These are phyloP conservation scores for Bucorvus abyssinicus DNA, from an alignment of 2,797 vertebrate genomes.

Conservation along the genomic window DNA sequence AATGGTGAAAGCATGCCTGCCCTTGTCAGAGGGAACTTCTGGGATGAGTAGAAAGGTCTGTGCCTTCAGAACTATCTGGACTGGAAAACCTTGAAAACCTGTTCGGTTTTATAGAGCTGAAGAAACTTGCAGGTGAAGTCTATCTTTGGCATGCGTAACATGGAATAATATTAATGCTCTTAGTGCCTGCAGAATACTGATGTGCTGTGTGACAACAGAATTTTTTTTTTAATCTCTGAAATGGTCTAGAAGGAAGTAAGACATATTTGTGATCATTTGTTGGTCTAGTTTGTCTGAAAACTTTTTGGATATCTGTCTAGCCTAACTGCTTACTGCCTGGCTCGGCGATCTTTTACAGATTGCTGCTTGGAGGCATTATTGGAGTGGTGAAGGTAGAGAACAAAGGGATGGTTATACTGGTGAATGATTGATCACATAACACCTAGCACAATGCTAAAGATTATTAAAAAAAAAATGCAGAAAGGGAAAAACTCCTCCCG, in stretches of 20 bases:
- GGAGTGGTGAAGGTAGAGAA: not conserved
- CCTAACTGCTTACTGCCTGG: not conserved
- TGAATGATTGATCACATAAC: not conserved
- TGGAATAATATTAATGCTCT: not conserved
- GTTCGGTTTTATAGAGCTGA: too few species aligned
- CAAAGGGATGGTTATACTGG: not conserved
- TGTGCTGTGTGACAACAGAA: rapidly evolving
- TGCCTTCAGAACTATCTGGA: not conserved
- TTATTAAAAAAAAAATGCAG: not conserved
- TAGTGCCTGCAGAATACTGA: not conserved
- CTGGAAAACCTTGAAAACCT: not conserved
- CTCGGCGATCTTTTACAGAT: not conserved
- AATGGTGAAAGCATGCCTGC: not conserved
- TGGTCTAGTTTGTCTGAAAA: not conserved
- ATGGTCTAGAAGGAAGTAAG: not conserved
- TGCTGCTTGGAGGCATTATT: not conserved
- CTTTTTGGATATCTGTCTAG: not conserved
- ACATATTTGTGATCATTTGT: not conserved
- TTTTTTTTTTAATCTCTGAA: not conserved
- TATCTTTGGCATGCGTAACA: not conserved
- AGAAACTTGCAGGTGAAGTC: too few species aligned
- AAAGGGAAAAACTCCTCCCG: not conserved
- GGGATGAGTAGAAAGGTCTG: not conserved
- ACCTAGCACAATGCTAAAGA: not conserved
- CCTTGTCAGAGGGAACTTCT: not conserved